Percentiles rank a stretch among this genome's conserved stretches.
These are phyloP conservation scores for Ernsta delagoae DNA, from an alignment of 2,888 invertebrate genomes.

Conservation along the genomic window DNA sequence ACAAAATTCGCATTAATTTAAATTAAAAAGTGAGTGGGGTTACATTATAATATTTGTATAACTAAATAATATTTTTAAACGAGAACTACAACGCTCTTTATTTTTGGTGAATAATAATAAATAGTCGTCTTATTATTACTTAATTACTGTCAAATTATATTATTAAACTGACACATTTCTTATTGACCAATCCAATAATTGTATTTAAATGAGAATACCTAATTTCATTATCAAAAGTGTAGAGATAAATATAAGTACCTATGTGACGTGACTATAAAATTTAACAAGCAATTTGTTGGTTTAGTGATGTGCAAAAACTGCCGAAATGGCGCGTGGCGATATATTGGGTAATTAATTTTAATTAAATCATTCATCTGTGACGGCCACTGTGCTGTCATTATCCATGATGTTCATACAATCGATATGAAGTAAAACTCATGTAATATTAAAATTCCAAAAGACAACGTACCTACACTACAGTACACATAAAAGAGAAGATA, in stretches of 20 bases:
- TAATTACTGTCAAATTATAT: too few species aligned
- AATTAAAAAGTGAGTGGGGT: neutral
- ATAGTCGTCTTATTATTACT: too few species aligned
- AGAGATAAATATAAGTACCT: neutral
- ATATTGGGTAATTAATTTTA: conserved; percentile 24
- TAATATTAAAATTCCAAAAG: too few species aligned
- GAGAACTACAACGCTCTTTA: too few species aligned
- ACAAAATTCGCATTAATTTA: neutral
- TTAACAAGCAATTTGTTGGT: conserved; percentile 62
- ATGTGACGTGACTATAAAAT: conserved; percentile 40
- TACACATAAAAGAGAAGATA: too few species aligned
- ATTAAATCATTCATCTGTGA: conserved; percentile 18
- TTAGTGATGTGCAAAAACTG: conserved; percentile 20
- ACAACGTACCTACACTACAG: too few species aligned
- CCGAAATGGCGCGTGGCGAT: conserved; percentile 12
- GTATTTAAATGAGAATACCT: too few species aligned
- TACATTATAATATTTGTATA: neutral
- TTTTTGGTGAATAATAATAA: too few species aligned
- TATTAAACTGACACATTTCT: neutral
- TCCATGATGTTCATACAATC: conserved; percentile 4
- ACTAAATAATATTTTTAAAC: too few species aligned
- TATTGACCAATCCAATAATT: neutral
- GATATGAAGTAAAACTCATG: neutral
- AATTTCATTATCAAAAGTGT: neutral
- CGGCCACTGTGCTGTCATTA: neutral